Base-by-base conservation (phyloP, 2,797 vertebrate genomes). In the Tadarida brasiliensis region DNA sequence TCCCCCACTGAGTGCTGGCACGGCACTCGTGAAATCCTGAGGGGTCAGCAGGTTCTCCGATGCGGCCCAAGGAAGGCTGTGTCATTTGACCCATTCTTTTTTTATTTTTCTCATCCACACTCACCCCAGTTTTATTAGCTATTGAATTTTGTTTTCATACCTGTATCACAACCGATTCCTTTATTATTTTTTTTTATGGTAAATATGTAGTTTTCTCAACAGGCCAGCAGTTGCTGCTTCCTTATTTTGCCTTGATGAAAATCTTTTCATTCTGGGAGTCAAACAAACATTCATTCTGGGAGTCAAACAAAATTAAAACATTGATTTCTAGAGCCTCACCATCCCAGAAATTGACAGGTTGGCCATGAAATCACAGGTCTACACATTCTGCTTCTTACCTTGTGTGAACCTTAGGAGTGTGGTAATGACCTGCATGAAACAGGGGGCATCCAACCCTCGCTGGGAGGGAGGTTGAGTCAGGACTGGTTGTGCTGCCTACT, bases 1-100 rank as follows among this genome's bases (percentile, higher is more conserved):
- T 93, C 90, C 65, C 83, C 86, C 33, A 65, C 61, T 8, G 67
- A 92, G 67, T 2, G 59, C 91, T 82, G 86, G 95, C 71, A 73
- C 0, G 0, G 71, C 54, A 28, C 80, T 78, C 0, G 0, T 20
- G 47, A 84, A 70, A 85, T 83, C 67, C 95, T 54, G 61, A 11
- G 14, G 77, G 87, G 70, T 95, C 94, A 92, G 65, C 61, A 70
- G 30, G 57, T 82, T 93, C 59, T 81, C n/a, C 10, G 44, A 49
- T 44, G 56, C 15, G 1, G 63, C 84, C 73, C 57, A 88, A n/a
- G n/a, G n/a, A 93, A 93, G 11, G 70, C 12, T 22, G 28, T 63
- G 47, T 95, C 83, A 71, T 91, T 77, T 57, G 54, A 82, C 14
- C 16, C 30, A 15, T 51, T 26, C 59, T 49, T 51, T 30, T 28